Evolutionary conservation across 2,888 invertebrate species (phyloP).

Genomic region (Galerucella calmariensis): DNA sequence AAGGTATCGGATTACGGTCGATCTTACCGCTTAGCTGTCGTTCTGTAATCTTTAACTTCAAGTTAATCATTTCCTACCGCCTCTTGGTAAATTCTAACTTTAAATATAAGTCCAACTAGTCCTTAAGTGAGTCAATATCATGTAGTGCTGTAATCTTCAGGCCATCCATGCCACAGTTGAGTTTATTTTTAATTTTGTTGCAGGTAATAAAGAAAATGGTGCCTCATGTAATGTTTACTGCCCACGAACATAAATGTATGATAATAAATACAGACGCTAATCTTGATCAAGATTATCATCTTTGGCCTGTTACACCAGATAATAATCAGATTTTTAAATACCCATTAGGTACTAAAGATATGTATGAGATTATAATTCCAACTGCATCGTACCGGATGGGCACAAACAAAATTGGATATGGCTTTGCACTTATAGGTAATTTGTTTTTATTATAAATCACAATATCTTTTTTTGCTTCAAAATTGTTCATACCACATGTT

Average conservation of each 20-base stretch:
- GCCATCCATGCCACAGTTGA: neutral
- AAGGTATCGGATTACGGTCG: too few species aligned
- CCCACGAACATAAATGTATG: constrained; percentile 76
- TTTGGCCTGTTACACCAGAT: constrained; percentile 56
- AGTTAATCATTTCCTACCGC: too few species aligned
- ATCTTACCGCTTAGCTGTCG: too few species aligned
- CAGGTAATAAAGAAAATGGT: constrained; percentile 73
- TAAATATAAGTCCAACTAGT: too few species aligned
- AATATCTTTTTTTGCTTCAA: neutral
- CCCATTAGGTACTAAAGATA: constrained; percentile 64
- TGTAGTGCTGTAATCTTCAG: neutral
- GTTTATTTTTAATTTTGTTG: constrained; percentile 6
- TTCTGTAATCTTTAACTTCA: too few species aligned
- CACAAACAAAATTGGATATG: constrained; percentile 85
- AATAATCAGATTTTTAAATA: constrained; percentile 64
- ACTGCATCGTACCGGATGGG: constrained; percentile 99
- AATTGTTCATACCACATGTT: too few species aligned
- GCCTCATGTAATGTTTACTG: constrained; percentile 78
- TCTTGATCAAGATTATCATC: constrained; percentile 56
- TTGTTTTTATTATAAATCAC: constrained; percentile 21
- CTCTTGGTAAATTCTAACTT: too few species aligned
- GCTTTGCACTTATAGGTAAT: constrained; percentile 82
- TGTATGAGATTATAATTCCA: constrained; percentile 86
- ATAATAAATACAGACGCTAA: constrained; percentile 65
- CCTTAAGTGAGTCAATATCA: too few species aligned